phyloP scores from a whole-genome alignment of 2,888 invertebrate species.

The Enchytraeus crypticus region DNA sequence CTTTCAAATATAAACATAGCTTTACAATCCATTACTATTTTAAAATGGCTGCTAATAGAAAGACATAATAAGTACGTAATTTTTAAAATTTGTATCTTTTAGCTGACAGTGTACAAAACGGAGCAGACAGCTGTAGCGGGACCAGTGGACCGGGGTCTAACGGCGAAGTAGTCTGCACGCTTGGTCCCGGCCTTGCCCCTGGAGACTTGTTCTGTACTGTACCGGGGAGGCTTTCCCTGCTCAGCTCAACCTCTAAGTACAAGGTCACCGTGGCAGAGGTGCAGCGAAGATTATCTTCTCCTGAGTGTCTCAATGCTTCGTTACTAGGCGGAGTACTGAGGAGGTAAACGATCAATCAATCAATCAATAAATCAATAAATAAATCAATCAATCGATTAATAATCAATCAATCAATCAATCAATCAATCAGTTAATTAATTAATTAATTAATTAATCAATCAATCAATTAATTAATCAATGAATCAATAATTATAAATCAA shows the following conservation, averaged over 20 bases:
- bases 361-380: too few species aligned
- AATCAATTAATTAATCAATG: too few species aligned
- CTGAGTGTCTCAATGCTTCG: slow-evolving; percentile 97
- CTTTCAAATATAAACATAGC: too few species aligned
- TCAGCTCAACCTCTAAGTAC: slow-evolving; percentile 98
- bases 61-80: too few species aligned
- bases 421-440: too few species aligned
- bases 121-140: background rate
- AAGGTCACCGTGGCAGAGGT: slow-evolving; percentile 99
- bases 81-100: too few species aligned
- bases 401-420: too few species aligned
- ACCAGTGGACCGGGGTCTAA: background rate
- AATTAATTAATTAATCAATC: too few species aligned
- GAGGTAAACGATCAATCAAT: slow-evolving; percentile 56
- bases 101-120: background rate
- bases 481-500: too few species aligned
- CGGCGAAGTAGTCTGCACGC: background rate
- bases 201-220: slow-evolving; percentile 92
- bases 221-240: slow-evolving; percentile 86
- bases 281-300: slow-evolving; percentile 88
- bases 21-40: too few species aligned
- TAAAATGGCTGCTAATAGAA: too few species aligned
- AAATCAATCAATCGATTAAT: too few species aligned
- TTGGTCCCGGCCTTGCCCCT: slow-evolving; percentile 54
- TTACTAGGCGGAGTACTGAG: slow-evolving; percentile 91